Percentiles rank a stretch among this genome's conserved stretches.
Evolutionary conservation across 2,888 invertebrate species (phyloP).

Genomic region (Blomia tropicalis): DNA sequence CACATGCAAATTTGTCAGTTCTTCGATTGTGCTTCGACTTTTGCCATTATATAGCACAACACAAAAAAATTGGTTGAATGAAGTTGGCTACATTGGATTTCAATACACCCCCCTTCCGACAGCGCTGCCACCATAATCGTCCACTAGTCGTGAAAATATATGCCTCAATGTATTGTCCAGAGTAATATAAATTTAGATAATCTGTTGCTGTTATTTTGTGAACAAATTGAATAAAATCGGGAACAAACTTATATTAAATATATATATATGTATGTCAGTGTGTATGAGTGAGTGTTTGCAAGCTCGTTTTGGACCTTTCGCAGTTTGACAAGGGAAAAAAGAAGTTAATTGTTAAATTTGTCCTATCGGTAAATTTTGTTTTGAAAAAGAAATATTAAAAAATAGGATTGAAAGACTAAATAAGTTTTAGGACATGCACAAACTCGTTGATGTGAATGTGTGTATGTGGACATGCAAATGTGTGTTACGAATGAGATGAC

Average conservation of each 20-base stretch:
- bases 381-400: no score
- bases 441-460: background rate
- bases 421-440: background rate
- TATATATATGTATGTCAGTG: background rate
- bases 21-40: no score
- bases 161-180: background rate
- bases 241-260: background rate
- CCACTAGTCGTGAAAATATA: slow-evolving; percentile 11
- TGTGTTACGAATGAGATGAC: background rate
- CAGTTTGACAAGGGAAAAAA: background rate
- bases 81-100: no score
- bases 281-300: background rate
- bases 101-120: no score
- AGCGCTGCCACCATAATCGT: background rate
- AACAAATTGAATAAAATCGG: background rate
- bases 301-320: slow-evolving; percentile 4
- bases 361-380: no score
- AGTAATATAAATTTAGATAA: background rate
- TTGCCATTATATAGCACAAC: no score
- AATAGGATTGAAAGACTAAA: background rate
- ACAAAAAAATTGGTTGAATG: no score
- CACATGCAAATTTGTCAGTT: no score
- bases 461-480: background rate
- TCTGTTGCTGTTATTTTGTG: background rate
- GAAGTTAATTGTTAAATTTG: no score